A percentile compares a stretch with the other conserved stretches of the same genome.
These are phyloP conservation scores for Acronicta alni DNA, from an alignment of 2,888 invertebrate species.

Conservation along the genomic window DNA sequence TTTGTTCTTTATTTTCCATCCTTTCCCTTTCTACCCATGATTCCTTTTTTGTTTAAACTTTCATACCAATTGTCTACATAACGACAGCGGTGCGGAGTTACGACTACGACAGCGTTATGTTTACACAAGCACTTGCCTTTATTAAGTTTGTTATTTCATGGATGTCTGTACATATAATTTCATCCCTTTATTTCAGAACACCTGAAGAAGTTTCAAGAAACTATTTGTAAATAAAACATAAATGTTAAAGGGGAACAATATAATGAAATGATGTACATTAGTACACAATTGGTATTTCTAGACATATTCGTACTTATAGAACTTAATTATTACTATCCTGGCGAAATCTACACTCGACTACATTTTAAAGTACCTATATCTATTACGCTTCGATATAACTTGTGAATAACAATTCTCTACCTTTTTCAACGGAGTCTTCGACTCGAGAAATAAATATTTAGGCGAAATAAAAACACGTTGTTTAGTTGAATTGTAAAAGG, in stretches of 20 bases:
- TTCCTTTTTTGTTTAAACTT: conserved; percentile 66
- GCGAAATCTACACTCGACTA: conserved; percentile 73
- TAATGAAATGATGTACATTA: conserved; percentile 86
- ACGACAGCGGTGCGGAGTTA: conserved; percentile 57
- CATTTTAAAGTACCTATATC: conserved; percentile 69
- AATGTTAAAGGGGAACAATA: conserved; percentile 88
- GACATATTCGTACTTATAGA: conserved; percentile 85
- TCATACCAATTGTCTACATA: conserved; percentile 79
- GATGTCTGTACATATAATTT: conserved; percentile 54
- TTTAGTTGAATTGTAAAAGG: conserved; percentile 81
- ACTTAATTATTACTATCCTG: conserved; percentile 83
- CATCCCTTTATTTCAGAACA: conserved; percentile 72
- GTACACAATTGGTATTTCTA: conserved; percentile 87
- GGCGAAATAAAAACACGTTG: conserved; percentile 72
- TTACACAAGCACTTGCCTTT: conserved; percentile 35
- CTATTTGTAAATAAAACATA: conserved; percentile 87
- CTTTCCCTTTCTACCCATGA: conserved; percentile 70
- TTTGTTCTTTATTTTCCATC: conserved; percentile 83
- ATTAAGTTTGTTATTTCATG: conserved; percentile 51
- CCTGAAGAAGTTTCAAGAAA: conserved; percentile 67
- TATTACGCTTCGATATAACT: conserved; percentile 74
- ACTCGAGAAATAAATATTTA: conserved; percentile 70
- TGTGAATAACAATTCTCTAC: conserved; percentile 70
- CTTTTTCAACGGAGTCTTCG: conserved; percentile 62
- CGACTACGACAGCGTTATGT: conserved; percentile 41